Evolutionary conservation across 2,888 invertebrate species (phyloP), one percentile per base, ranked within the genome.

Genomic region (Diadegma fenestrale): DNA sequence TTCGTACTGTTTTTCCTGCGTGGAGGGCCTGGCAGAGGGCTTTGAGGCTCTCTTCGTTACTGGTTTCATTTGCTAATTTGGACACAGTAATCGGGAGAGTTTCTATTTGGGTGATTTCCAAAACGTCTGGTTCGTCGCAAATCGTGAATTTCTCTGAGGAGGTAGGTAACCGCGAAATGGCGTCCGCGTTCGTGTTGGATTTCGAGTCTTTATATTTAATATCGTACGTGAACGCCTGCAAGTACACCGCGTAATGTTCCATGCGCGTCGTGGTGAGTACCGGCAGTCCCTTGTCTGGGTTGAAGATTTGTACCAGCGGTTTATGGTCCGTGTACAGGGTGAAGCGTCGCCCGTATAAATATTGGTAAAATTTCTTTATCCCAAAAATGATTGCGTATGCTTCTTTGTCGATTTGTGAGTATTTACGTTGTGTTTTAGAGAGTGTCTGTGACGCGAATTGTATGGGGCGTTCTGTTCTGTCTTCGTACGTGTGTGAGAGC

Each of bases 261-360:
- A 89, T 88, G 37, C 88, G 85, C 58, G 87, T 86, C 26, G 91
- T 88, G 51, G 89, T 89, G 71, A 90, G 78, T 33, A 19, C 79
- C 66, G 72, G 90, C 87, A 37, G 89, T 68, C 54, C 71, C 75
- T 71, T 83, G 72, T 88, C 75, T 19, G 43, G 64, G 41, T 22
- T 84, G 33, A 84, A 80, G 51, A 84, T 84, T 19, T 87, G 87
- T 10, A 80, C 87, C 14, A 94, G 84, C 1, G 94, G 93, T 77
- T 93, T 90, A 43, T 61, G 43, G 30, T 73, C 73, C 14, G 73
- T 73, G 7, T 30, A 61, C 14, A 73, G 7, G 14, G 26, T 43
- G 12, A 73, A 73, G 0, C 72, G 58, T 10, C 58, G 54, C 3
- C 88, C 89, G 71, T 76, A 88, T 7, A 91, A 12, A 68, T 88